Evolutionary conservation across 2,888 invertebrate genomes (phyloP).

Genomic region (Tipula confusa): DNA sequence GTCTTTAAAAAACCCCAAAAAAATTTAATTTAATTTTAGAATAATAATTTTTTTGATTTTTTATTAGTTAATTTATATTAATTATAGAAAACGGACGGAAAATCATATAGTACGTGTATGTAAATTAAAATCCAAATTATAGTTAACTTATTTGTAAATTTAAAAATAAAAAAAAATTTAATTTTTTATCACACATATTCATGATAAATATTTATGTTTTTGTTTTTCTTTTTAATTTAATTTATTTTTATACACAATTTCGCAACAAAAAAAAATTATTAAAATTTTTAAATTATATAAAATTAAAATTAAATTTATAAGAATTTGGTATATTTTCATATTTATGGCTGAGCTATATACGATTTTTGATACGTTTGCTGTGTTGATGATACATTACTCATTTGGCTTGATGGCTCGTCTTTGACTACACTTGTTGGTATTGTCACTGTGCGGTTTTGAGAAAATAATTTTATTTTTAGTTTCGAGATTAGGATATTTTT

Average conservation of each 20-base stretch:
- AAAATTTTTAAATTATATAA: background rate
- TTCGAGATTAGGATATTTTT: background rate
- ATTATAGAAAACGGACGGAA: constrained; percentile 1
- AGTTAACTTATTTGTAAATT: background rate
- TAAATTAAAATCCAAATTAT: constrained; percentile 20
- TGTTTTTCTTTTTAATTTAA: background rate
- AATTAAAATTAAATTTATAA: constrained; percentile 8
- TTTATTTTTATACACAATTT: background rate
- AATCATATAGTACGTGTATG: background rate
- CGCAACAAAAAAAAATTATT: background rate
- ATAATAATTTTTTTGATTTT: background rate
- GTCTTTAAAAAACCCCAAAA: background rate
- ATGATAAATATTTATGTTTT: background rate
- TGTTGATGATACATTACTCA: constrained; percentile 34
- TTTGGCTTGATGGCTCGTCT: constrained; percentile 35
- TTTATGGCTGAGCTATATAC: constrained; percentile 30
- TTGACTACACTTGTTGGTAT: constrained; percentile 34
- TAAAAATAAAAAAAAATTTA: background rate
- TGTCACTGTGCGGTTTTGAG: constrained; percentile 32
- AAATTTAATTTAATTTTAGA: background rate
- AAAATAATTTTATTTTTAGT: background rate
- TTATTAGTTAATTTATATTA: background rate
- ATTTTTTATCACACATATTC: constrained; percentile 5
- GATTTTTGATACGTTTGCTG: constrained; percentile 32
- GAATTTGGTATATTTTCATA: background rate